These are phyloP conservation scores for Psittacula echo DNA, from an alignment of 2,797 vertebrate genomes.

Conservation along the genomic window DNA sequence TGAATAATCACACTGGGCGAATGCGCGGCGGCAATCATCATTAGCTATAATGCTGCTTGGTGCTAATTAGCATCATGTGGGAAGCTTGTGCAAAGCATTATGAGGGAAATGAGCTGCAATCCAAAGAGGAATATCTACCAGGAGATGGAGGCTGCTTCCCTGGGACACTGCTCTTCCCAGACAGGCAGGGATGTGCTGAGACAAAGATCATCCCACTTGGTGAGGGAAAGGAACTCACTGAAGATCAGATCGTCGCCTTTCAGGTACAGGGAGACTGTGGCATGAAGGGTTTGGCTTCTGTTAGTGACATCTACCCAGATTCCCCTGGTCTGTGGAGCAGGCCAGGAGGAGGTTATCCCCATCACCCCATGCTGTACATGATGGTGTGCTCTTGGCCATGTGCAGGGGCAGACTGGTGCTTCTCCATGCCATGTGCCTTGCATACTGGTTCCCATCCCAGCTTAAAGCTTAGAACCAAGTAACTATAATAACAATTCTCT, in stretches of 20 bases:
- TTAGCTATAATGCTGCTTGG: not conserved
- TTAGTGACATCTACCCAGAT: not conserved
- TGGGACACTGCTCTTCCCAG: not conserved
- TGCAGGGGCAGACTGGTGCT: not conserved
- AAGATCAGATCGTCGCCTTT: not conserved
- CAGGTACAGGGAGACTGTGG: not conserved
- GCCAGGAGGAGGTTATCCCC: not conserved
- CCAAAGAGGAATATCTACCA: not conserved
- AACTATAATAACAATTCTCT: not conserved
- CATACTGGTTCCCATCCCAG: not conserved
- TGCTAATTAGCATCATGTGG: not conserved
- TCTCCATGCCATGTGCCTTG: not conserved
- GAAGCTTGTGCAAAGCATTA: not conserved
- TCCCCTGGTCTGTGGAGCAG: not conserved
- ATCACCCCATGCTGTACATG: accelerated
- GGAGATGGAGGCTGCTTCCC: not conserved
- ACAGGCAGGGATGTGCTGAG: not conserved
- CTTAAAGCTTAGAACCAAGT: not conserved
- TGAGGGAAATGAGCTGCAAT: not conserved
- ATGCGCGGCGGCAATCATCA: not conserved
- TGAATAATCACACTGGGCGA: not conserved
- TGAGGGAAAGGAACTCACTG: not conserved
- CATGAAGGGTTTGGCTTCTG: not conserved
- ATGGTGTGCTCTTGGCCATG: not conserved
- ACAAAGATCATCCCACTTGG: too few species aligned